Conservation (phyloP, 2,888 invertebrate species). For the Drosophila leonis region DNA sequence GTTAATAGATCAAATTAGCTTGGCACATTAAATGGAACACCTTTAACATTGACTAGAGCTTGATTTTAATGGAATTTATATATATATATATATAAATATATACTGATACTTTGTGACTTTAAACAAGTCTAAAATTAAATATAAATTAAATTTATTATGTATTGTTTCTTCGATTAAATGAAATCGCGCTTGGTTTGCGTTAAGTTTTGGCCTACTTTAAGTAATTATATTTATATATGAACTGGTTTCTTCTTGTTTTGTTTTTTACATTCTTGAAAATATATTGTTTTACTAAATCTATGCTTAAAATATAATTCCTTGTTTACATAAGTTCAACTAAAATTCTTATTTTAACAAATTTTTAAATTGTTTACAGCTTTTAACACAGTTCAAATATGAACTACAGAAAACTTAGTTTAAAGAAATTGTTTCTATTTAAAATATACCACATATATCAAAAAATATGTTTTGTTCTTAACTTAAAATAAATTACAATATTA, state of each 20-base stretch:
- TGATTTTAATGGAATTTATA: constrained; percentile 10
- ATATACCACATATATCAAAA: not conserved
- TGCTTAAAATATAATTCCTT: not conserved
- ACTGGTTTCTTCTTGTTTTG: not conserved
- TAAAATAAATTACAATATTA: not conserved
- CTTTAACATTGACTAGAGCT: constrained; percentile 11
- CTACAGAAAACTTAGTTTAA: not conserved
- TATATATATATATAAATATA: not conserved
- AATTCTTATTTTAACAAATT: not conserved
- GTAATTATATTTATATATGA: not conserved
- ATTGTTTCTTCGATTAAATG: not conserved
- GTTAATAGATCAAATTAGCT: constrained; percentile 42
- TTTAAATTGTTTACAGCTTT: not conserved
- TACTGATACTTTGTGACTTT: not conserved
- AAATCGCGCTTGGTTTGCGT: not conserved
- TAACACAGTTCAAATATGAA: not conserved
- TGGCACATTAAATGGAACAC: not conserved
- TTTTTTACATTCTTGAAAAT: not conserved
- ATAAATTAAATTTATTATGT: not conserved
- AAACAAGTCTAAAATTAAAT: not conserved
- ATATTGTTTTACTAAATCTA: not conserved
- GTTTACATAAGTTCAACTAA: not conserved
- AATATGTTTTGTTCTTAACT: not conserved
- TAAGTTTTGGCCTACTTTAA: not conserved
- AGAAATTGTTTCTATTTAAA: not conserved